Percentiles rank a stretch among this genome's conserved stretches.
These are phyloP conservation scores for Notolabrus celidotus DNA, from an alignment of 2,797 vertebrate genomes.

Conservation along the genomic window DNA sequence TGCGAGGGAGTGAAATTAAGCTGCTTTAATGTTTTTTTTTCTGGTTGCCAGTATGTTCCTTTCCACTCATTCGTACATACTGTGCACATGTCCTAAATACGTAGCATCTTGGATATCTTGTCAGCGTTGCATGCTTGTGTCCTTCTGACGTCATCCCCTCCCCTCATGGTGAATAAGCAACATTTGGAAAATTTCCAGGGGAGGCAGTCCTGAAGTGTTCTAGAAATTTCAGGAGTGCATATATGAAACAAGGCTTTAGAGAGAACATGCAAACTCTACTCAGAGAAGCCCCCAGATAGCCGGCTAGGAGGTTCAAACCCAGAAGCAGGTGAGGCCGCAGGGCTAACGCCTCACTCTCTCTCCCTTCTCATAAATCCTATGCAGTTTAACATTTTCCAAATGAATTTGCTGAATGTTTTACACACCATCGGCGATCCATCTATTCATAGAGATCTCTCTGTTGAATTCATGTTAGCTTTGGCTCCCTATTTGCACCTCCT, in stretches of 20 bases:
- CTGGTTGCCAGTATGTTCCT: too few relatives aligned
- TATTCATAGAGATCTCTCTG: slow-evolving; percentile 38
- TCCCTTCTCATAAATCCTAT: slow-evolving; percentile 26
- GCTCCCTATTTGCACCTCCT: slow-evolving; percentile 59
- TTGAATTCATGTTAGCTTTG: slow-evolving; percentile 48
- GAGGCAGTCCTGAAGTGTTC: neutral
- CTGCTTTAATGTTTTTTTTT: too few relatives aligned
- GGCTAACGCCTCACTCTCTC: neutral
- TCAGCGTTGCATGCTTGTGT: too few relatives aligned
- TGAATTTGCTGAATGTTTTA: slow-evolving; percentile 48
- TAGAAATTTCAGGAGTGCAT: neutral
- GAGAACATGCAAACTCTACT: neutral
- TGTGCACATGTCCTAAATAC: too few relatives aligned
- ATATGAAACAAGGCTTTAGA: neutral
- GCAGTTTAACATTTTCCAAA: slow-evolving; percentile 35
- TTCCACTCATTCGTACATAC: too few relatives aligned
- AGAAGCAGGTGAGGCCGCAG: neutral
- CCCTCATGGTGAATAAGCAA: too few relatives aligned
- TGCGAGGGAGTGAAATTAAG: too few relatives aligned
- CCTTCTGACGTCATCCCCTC: too few relatives aligned
- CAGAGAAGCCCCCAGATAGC: neutral
- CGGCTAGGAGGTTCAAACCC: neutral
- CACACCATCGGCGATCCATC: slow-evolving; percentile 23
- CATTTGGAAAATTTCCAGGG: too few relatives aligned
- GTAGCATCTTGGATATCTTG: too few relatives aligned